These are phyloP conservation scores for Trochalopteron elliotii DNA, from an alignment of 2,113 vertebrate species.

Conservation along the genomic window DNA sequence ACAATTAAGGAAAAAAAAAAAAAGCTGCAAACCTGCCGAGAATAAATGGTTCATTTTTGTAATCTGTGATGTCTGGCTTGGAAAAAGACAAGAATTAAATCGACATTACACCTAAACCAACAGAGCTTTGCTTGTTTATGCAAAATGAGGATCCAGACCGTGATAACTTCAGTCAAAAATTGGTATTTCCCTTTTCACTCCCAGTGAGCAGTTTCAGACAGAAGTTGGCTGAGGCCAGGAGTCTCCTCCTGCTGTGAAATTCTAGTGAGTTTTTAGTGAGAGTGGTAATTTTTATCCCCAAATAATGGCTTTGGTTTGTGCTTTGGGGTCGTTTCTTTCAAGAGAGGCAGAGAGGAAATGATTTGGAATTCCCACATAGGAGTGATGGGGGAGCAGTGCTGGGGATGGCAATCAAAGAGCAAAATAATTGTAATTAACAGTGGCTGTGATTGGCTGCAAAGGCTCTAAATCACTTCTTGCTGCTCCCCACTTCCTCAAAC, in stretches of 20 bases:
- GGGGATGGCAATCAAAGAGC: not conserved
- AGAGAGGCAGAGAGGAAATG: not conserved
- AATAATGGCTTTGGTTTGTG: not conserved
- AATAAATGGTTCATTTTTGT: not conserved
- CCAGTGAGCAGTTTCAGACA: not conserved
- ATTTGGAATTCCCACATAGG: not conserved
- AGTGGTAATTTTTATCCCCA: not conserved
- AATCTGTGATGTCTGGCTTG: not conserved
- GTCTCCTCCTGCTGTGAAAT: not conserved
- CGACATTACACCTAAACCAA: accelerated
- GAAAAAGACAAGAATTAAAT: not conserved
- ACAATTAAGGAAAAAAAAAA: not conserved
- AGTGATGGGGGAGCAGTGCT: not conserved
- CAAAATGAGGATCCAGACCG: not conserved
- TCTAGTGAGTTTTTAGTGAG: not conserved
- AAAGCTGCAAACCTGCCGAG: not conserved
- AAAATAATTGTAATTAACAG: not conserved
- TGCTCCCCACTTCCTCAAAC: not conserved
- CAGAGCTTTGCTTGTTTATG: not conserved
- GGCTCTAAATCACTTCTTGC: not conserved
- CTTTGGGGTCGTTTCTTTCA: not conserved
- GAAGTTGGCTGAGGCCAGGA: slow-evolving; percentile 6
- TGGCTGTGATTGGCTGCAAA: not conserved
- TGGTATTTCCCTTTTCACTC: not conserved
- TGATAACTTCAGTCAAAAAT: not conserved